Conservation (phyloP, 2,888 invertebrate species). For the Lasioglossum figueresi region DNA sequence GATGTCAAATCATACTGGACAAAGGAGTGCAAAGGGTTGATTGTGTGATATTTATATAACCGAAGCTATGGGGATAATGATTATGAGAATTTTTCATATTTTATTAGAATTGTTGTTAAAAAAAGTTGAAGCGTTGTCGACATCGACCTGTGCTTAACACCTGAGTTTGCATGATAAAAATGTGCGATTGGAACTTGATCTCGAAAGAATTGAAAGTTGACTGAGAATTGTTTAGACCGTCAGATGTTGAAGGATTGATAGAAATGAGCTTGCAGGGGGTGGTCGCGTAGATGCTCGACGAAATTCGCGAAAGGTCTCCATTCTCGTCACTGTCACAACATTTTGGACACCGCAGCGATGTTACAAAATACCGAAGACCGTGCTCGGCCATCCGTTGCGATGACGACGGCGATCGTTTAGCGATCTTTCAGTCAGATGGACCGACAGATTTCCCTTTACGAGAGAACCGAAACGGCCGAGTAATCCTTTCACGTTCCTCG, state of each 20-base stretch:
- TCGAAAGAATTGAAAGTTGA: too few relatives aligned
- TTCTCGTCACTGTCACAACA: conserved; percentile 74
- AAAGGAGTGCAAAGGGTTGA: too few relatives aligned
- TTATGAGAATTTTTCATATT: too few relatives aligned
- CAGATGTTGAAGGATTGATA: not conserved
- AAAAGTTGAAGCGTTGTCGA: too few relatives aligned
- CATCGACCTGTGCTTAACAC: too few relatives aligned
- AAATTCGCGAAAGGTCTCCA: conserved; percentile 1
- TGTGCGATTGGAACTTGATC: too few relatives aligned
- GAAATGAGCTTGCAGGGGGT: not conserved
- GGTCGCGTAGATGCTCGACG: not conserved
- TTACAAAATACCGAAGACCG: conserved; percentile 48
- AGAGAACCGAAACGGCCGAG: conserved; percentile 60
- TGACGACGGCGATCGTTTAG: conserved; percentile 60
- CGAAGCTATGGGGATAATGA: too few relatives aligned
- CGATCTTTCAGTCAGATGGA: conserved; percentile 64
- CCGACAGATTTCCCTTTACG: conserved; percentile 51
- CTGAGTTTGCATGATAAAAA: too few relatives aligned
- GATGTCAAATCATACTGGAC: too few relatives aligned
- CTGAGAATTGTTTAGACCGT: not conserved
- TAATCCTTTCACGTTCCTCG: conserved; percentile 79
- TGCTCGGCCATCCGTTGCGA: conserved; percentile 61
- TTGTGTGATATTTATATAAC: too few relatives aligned
- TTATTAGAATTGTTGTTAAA: too few relatives aligned
- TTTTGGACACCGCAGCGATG: conserved; percentile 61